Conservation (phyloP, 2,113 vertebrate genomes). For the Lasiurus borealis region DNA sequence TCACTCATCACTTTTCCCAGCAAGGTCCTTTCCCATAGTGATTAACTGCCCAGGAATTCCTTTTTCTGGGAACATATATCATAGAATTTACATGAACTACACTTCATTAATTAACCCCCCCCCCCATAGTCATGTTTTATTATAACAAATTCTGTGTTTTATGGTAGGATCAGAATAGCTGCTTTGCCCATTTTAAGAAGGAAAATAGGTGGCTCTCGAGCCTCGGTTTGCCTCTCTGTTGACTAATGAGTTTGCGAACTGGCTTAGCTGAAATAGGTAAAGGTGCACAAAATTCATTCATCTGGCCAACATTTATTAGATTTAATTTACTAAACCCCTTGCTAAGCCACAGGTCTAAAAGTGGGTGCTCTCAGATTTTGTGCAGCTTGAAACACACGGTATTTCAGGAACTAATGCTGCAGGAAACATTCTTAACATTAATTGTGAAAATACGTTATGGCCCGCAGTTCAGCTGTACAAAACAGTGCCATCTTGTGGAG, state of each 20-base stretch:
- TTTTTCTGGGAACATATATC: not conserved
- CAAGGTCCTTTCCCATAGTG: not conserved
- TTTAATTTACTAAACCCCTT: not conserved
- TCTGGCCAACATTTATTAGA: not conserved
- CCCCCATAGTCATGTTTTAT: not conserved
- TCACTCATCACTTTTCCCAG: not conserved
- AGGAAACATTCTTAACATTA: not conserved
- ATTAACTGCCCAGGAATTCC: not conserved
- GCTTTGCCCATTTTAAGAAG: not conserved
- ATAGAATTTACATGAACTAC: not conserved
- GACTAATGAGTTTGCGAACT: no score
- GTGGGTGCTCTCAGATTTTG: not conserved
- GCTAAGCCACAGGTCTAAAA: not conserved
- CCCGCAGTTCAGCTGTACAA: rapidly evolving
- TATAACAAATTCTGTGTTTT: not conserved
- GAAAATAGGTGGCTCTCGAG: not conserved
- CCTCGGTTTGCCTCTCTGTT: no score
- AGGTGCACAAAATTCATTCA: not conserved
- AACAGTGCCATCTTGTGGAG: constrained; percentile 76
- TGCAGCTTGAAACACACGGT: not conserved
- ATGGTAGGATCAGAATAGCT: not conserved
- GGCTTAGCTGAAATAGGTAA: not conserved
- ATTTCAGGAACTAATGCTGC: not conserved
- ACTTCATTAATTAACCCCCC: not conserved
- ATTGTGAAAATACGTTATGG: not conserved